Conservation (phyloP, 1,140 invertebrate species). For the Meloidogyne hapla region DNA sequence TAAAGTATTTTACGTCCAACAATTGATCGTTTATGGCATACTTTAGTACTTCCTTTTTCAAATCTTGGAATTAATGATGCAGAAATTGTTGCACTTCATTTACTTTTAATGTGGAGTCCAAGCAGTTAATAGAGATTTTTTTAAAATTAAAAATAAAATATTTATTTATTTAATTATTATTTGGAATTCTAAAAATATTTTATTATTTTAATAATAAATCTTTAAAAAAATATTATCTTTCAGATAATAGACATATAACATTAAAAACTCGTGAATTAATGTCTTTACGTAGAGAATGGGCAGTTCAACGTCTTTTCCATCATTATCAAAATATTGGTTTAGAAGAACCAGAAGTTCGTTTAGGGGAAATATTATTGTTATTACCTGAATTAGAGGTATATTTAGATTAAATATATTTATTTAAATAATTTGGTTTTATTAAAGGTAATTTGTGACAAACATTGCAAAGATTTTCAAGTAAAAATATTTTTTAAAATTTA, state of each 20-base stretch:
- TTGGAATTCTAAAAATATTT: no score
- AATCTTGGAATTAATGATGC: slow-evolving; percentile 36
- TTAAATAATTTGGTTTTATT: slow-evolving; percentile 11
- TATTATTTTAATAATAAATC: no score
- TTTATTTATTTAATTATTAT: slow-evolving; percentile 1
- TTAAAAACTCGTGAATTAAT: slow-evolving; percentile 21
- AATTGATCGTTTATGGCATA: slow-evolving; percentile 31
- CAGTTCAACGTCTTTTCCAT: slow-evolving; percentile 25
- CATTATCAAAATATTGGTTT: slow-evolving; percentile 29
- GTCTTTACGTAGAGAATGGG: slow-evolving; percentile 35
- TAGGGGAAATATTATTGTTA: slow-evolving; percentile 37
- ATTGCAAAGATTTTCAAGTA: slow-evolving; percentile 23
- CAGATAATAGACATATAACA: slow-evolving; percentile 32
- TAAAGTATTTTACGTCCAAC: slow-evolving; percentile 40
- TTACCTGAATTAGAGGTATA: slow-evolving; percentile 35
- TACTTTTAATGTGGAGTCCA: slow-evolving; percentile 37
- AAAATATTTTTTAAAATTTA: no score
- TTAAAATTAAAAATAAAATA: slow-evolving; percentile 7
- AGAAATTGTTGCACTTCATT: slow-evolving; percentile 36
- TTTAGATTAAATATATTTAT: not conserved
- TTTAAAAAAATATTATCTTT: no score
- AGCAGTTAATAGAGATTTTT: slow-evolving; percentile 8
- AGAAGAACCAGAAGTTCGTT: slow-evolving; percentile 26
- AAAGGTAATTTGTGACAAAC: slow-evolving; percentile 28
- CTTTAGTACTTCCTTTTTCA: slow-evolving; percentile 33